These are phyloP conservation scores for Salvelinus alpinus DNA, from an alignment of 2,113 vertebrate genomes.

Conservation along the genomic window DNA sequence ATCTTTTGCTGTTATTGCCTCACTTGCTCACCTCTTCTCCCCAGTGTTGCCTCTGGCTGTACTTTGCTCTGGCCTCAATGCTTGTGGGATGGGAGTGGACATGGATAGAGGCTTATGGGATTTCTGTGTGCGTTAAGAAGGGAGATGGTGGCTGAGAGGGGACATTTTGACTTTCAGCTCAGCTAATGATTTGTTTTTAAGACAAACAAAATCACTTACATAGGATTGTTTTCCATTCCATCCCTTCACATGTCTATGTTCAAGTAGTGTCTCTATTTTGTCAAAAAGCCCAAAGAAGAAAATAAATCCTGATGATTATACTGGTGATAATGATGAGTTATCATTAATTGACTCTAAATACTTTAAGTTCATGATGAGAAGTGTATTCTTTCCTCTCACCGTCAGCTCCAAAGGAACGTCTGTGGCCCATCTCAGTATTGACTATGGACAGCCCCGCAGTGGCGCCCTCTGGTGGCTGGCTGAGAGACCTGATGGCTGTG, in stretches of 20 bases:
- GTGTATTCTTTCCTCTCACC: conserved; percentile 3
- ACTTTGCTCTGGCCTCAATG: conserved; percentile 47
- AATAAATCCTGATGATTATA: not conserved
- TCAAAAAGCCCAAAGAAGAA: not conserved
- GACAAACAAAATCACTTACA: conserved; percentile 49
- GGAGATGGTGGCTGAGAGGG: not conserved
- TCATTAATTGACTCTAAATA: too few species aligned
- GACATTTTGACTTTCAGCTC: not conserved
- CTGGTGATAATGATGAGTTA: not conserved
- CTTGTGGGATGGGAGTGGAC: not conserved
- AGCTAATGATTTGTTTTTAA: not conserved
- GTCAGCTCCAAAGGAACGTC: conserved; percentile 35
- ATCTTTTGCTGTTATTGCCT: not conserved
- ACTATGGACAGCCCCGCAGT: conserved; percentile 7
- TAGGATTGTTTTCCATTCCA: conserved; percentile 41
- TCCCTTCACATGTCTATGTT: conserved; percentile 44
- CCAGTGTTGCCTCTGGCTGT: not conserved
- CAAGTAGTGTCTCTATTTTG: conserved; percentile 52
- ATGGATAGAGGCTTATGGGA: conserved; percentile 38
- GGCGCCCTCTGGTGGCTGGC: conserved; percentile 51
- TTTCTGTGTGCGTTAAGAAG: conserved; percentile 46
- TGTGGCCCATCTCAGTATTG: conserved; percentile 55
- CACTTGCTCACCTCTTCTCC: conserved; percentile 72
- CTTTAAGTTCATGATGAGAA: too few species aligned
- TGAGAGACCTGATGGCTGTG: conserved; percentile 25